These are phyloP conservation scores for Anisognathus igniventris DNA, from an alignment of 2,797 vertebrate species.

Conservation along the genomic window DNA sequence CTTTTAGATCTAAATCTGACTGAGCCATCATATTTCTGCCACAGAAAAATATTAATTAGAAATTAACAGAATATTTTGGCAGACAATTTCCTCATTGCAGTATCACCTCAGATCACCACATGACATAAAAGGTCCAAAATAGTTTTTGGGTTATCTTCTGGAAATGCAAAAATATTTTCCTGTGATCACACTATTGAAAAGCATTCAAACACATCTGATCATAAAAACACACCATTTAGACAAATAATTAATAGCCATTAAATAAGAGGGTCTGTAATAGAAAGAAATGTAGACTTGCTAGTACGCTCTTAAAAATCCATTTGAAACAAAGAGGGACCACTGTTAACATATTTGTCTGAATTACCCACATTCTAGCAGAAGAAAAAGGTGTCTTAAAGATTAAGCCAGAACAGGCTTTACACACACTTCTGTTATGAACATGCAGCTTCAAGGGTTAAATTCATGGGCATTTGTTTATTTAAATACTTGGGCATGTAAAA, in stretches of 20 bases:
- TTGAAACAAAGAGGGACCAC: neutral
- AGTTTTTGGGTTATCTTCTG: neutral
- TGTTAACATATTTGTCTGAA: neutral
- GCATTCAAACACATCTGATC: neutral
- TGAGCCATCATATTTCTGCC: slow-evolving; percentile 65
- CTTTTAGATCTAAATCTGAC: slow-evolving; percentile 74
- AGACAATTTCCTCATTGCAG: neutral
- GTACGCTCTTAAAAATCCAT: neutral
- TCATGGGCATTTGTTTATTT: neutral
- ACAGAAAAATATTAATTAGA: neutral
- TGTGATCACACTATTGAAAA: neutral
- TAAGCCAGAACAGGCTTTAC: neutral
- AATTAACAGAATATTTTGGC: neutral
- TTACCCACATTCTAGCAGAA: neutral
- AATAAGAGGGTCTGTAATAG: neutral
- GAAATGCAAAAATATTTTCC: neutral
- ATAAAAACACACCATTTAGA: neutral
- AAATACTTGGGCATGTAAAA: neutral
- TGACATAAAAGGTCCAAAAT: neutral
- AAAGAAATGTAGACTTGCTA: neutral
- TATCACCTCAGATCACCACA: neutral
- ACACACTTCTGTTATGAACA: neutral
- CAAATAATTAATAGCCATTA: neutral
- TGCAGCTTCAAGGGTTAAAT: neutral
- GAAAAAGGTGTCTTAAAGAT: neutral